A percentile compares a stretch with the other conserved stretches of the same genome.
Conservation (phyloP, 1,140 invertebrate species). For the Drosophila elegans region DNA sequence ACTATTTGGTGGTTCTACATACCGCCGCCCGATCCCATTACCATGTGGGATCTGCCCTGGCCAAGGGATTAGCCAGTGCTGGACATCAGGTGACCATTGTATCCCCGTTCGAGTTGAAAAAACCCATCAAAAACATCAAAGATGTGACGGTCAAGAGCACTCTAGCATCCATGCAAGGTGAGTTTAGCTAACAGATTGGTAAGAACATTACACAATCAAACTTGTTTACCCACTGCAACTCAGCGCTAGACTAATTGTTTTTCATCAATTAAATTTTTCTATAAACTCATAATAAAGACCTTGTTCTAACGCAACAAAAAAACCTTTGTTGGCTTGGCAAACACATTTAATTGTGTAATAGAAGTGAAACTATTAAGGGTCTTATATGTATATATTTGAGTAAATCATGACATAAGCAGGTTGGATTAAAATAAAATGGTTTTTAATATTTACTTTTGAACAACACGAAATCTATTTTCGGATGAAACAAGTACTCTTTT, state of each 20-base stretch:
- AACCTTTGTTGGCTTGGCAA: too few species aligned
- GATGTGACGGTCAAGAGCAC: constrained; percentile 81
- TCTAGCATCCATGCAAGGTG: constrained; percentile 49
- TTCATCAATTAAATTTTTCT: not conserved
- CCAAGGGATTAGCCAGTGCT: constrained; percentile 86
- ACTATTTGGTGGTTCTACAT: constrained; percentile 85
- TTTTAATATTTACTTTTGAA: not conserved
- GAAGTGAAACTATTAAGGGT: too few species aligned
- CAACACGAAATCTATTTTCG: not conserved
- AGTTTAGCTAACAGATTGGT: constrained; percentile 5
- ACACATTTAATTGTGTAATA: not conserved
- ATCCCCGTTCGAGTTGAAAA: constrained; percentile 85
- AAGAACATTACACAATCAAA: not conserved
- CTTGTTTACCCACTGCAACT: not conserved
- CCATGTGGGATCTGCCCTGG: constrained; percentile 86
- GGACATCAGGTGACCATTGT: constrained; percentile 87
- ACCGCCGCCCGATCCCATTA: constrained; percentile 86
- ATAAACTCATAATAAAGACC: not conserved
- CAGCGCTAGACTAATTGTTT: too few species aligned
- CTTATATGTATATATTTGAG: not conserved
- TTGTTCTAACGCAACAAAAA: not conserved
- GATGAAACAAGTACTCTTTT: not conserved
- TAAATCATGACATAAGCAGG: not conserved
- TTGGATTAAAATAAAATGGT: not conserved
- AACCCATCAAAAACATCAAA: constrained; percentile 85